Base-by-base conservation (phyloP, 2,113 vertebrate genomes). In the Stegastes partitus region DNA sequence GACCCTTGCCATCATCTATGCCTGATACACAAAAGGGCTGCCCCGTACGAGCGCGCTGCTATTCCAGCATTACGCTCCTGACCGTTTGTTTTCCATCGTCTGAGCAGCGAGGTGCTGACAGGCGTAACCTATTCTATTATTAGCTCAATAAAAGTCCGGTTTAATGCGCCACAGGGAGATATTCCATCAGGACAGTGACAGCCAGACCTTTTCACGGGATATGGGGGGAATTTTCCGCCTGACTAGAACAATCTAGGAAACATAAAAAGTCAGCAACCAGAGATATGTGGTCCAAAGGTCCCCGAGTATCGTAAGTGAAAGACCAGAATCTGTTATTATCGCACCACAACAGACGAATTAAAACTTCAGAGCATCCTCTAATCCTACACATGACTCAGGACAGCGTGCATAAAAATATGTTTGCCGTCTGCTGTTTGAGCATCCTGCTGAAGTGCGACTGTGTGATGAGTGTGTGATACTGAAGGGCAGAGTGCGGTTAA, bases 51-150 rank as follows among this genome's bases (percentile, higher is more conserved):
- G 79, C 85, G 55, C 51, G 34, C 56, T 28, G 64, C 87, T 55
- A 68, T 73, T 85, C 59, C 78, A 68, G 65, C 70, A 66, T 80
- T 39, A 67, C n/a, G 83, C 68, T 84, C 83, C 68, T 64, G 78
- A 89, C 79, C 72, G 50, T 84, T 88, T 88, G 74, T 91, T 91
- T 91, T 91, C 89, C 85, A 86, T 88, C 19, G 47, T 65, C 80
- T 74, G 81, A 92, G 87, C 87, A 86, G 73, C 28, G 68, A 93
- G 87, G 88, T 83, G 93, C 92, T 94, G 94, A 95, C 93, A 95
- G 89, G 91, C 88, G 76, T 93, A 93, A 93, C 93, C 91, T 90
- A 87, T 93, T 94, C 91, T 94, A 94, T 95, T 94, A 95, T 94
- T 94, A 94, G 90, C 93, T 90, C 84, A 77, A 90, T 95, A 94